Evolutionary conservation across 2,113 vertebrate genomes (phyloP), one percentile per base, ranked within the genome.

Genomic region (Engraulis encrasicolus): DNA sequence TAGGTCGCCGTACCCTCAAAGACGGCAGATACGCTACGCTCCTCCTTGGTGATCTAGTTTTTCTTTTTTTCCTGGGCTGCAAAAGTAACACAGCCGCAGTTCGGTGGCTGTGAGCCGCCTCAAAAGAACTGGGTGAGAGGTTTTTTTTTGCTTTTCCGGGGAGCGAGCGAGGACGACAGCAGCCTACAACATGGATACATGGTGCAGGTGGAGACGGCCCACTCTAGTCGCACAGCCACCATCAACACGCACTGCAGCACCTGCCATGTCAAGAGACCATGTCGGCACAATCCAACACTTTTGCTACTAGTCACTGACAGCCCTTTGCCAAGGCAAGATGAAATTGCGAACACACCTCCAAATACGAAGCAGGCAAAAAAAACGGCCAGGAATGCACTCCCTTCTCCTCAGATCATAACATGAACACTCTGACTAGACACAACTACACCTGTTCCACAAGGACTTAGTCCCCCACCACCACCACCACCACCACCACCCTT

Each of bases 11-110:
- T 89, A 84, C 48, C 79, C 86, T 86, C 50, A 85, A 82, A 31
- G 50, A 79, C 80, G 79, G 86, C 18, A 45, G 45, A 83, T 85
- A n/a, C 83, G 77, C 85, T n/a, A n/a, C n/a, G n/a, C n/a, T n/a
- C n/a, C n/a, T 83, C 86, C 82, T 85, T 93, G 89, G 4, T 93
- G 86, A 93, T 91, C 85, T 89, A 86, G 80, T 88, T 91, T 81
- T 83, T n/a, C n/a, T n/a, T n/a, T n/a, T n/a, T n/a, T n/a, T n/a
- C n/a, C 71, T 78, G 12, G 78, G 88, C 40, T 71, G 85, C 87
- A 86, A 83, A 81, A 50, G 17, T 37, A 4, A 74, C 66, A 34
- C 12, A n/a, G n/a, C n/a, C n/a, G n/a, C n/a, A n/a, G n/a, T n/a
- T n/a, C n/a, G n/a, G n/a, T n/a, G n/a, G n/a, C n/a, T 31, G 40